Evolutionary conservation across 2,797 vertebrate genomes (phyloP).

Genomic region (Acanthis flammea): DNA sequence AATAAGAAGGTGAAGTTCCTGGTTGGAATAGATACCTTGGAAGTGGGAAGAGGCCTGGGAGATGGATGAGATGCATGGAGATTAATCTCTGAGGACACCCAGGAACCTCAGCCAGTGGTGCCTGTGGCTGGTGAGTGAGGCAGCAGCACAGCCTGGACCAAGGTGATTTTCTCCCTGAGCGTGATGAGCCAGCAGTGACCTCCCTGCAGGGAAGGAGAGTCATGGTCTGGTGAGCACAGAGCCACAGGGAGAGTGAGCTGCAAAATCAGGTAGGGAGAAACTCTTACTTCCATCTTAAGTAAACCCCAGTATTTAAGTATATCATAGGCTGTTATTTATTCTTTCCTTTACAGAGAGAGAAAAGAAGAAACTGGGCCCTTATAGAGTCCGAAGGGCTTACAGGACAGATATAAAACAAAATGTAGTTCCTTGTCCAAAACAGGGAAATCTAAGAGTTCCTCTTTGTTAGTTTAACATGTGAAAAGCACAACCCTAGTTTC

Average conservation of each 20-base stretch:
- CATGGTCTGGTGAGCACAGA: not conserved
- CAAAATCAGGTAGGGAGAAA: not conserved
- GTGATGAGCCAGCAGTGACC: not conserved
- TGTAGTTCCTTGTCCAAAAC: not conserved
- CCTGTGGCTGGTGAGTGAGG: not conserved
- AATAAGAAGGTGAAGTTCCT: not conserved
- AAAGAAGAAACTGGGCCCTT: not conserved
- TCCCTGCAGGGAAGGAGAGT: not conserved
- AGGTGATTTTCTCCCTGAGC: not conserved
- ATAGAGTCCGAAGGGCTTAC: not conserved
- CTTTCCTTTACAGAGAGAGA: not conserved
- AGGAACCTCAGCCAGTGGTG: rapidly evolving
- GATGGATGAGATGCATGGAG: not conserved
- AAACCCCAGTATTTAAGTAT: not conserved
- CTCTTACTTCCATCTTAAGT: not conserved
- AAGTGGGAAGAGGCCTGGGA: not conserved
- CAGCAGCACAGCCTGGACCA: not conserved
- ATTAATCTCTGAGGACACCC: not conserved
- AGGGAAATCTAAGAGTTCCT: not conserved
- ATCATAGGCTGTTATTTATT: not conserved
- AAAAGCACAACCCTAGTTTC: not conserved
- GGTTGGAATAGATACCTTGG: not conserved
- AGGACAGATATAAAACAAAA: not conserved
- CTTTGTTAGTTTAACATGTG: not conserved
- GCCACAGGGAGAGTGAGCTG: too few species aligned